Base-by-base conservation (phyloP, 1,140 invertebrate species). In the Drosophila orena region DNA sequence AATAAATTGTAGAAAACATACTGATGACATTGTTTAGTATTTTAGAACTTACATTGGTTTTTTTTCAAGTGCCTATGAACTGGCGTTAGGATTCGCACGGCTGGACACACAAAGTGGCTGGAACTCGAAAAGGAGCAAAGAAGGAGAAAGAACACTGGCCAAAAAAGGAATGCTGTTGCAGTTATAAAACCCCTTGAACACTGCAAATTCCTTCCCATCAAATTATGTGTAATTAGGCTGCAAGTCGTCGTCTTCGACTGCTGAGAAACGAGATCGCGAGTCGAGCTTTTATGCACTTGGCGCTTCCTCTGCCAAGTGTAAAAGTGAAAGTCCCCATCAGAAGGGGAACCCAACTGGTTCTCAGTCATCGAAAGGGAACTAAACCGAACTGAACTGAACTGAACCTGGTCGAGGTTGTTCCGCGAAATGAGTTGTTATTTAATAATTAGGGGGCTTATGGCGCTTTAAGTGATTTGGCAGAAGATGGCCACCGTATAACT, bases 141-240 rank as follows among this genome's bases (percentile, higher is more conserved):
- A n/a, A n/a, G n/a, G n/a, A n/a, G n/a, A n/a, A n/a, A 27, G 34
- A 62, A 34, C 27, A 24, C 57, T 57, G 49, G 30, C 46, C 50
- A 43, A 62, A 49, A 64, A 42, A 42, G 61, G 56, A 79, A 71
- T 84, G 71, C 40, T 71, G 54, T 75, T 60, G 66, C 56, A 47
- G 60, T 59, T 65, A 73, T 73, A 56, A 49, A 35, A 5, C 42
- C 37, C 52, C 60, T 44, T 56, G 42, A n/a, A 38, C 15, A 14
- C 62, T 70, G 30, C 14, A 53, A 72, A 79, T 75, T 81, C 77
- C 70, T 80, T 80, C 52, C 70, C 69, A 56, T 79, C 75, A 80
- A 91, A 91, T 91, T 91, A 91, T 78, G 78, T 77, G 77, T 74
- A 91, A 91, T 91, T 91, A 91, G 81, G 71, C 64, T 49, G 59